Conservation (phyloP, 2,113 vertebrate genomes). For the Pipa parva region DNA sequence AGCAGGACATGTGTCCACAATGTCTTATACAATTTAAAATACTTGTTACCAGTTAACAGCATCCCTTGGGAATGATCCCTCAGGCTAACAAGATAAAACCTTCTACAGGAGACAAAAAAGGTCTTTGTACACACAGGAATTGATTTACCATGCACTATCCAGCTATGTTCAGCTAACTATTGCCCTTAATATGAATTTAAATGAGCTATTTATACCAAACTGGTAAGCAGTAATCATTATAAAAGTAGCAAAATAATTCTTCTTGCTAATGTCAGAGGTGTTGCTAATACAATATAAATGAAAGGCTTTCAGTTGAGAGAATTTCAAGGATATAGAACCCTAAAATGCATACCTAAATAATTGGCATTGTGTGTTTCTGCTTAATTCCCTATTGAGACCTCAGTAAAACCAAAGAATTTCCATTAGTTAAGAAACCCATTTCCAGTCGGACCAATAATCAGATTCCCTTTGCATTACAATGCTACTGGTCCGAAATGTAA, state of each 20-base stretch:
- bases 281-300: neutral
- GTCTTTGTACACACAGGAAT: neutral
- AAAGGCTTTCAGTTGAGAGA: neutral
- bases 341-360: neutral
- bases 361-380: neutral
- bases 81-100: neutral
- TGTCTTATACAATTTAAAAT: conserved; percentile 1
- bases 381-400: neutral
- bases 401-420: neutral
- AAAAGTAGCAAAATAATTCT: neutral
- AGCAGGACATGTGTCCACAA: neutral
- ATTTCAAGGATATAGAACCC: neutral
- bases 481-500: neutral
- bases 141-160: neutral
- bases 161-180: neutral
- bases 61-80: neutral
- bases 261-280: neutral
- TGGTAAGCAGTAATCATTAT: neutral
- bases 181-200: neutral
- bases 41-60: neutral
- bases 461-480: neutral
- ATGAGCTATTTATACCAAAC: neutral
- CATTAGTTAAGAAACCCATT: neutral
- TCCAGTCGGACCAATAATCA: neutral
- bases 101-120: neutral